phyloP scores from a whole-genome alignment of 2,888 invertebrate species.

The Apamea crenata region DNA sequence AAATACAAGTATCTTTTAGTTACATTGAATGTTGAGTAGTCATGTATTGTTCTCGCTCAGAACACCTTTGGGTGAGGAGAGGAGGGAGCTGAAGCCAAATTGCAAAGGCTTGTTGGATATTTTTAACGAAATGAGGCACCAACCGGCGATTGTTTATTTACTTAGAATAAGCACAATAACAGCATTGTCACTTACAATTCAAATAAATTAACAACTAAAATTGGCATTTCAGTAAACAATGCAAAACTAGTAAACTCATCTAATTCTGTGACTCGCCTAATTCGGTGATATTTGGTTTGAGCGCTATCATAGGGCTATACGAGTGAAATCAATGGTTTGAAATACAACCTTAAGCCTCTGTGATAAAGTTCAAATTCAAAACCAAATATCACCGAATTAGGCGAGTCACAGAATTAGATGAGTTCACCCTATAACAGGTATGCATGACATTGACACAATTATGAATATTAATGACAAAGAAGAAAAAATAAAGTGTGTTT shows the following conservation, averaged over 20 bases:
- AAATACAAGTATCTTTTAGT: slow-evolving; percentile 1
- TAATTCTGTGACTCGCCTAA: too few species aligned
- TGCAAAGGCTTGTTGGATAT: not conserved
- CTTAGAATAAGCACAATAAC: too few species aligned
- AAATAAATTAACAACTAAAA: not conserved
- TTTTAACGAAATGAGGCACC: not conserved
- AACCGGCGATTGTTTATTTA: not conserved
- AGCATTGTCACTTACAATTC: not conserved
- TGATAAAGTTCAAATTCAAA: too few species aligned
- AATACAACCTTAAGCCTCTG: too few species aligned
- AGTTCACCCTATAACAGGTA: too few species aligned
- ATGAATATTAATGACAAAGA: not conserved
- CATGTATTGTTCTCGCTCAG: not conserved
- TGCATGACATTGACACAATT: not conserved
- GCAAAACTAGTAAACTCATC: too few species aligned
- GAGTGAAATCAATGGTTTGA: too few species aligned
- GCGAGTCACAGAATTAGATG: too few species aligned
- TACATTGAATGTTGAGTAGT: not conserved
- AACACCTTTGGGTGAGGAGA: not conserved
- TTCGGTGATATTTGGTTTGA: too few species aligned
- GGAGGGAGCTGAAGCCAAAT: not conserved
- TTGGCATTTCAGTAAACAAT: not conserved
- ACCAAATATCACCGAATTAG: too few species aligned
- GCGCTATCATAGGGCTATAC: too few species aligned
- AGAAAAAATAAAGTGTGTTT: not conserved